These are phyloP conservation scores for Cosmia trapezina DNA, from an alignment of 2,888 invertebrate genomes.

Conservation along the genomic window DNA sequence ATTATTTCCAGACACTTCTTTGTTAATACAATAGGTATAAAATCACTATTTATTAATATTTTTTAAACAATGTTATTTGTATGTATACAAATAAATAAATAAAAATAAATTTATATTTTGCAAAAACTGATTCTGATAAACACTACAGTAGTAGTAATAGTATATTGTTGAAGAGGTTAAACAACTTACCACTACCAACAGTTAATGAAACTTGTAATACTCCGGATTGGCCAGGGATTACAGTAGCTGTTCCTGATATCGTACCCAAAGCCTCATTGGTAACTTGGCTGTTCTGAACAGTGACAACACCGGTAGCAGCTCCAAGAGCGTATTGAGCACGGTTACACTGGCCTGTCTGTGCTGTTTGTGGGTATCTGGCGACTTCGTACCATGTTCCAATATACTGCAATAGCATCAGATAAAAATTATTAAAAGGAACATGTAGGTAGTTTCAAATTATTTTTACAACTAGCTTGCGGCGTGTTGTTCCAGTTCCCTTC, in stretches of 20 bases:
- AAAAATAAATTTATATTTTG: no score
- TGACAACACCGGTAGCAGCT: conserved; percentile 61
- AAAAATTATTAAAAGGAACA: neutral
- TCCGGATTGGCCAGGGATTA: conserved; percentile 82
- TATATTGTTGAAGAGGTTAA: neutral
- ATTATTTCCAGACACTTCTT: no score
- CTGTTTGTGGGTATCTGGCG: conserved; percentile 91
- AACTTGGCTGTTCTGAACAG: conserved; percentile 76
- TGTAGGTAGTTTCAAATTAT: no score
- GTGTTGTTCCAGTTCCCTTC: neutral
- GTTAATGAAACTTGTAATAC: conserved; percentile 89
- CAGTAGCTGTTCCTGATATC: conserved; percentile 87
- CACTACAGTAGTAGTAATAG: neutral
- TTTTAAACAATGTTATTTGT: no score
- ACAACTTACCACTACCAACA: conserved; percentile 84
- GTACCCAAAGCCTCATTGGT: conserved; percentile 82
- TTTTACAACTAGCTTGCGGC: neutral
- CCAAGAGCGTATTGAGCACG: conserved; percentile 87
- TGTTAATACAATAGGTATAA: no score
- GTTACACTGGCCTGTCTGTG: conserved; percentile 91
- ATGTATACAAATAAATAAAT: no score
- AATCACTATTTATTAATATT: no score
- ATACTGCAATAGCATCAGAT: conserved; percentile 68
- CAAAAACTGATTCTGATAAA: no score
- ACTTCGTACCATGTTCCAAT: conserved; percentile 91